These are phyloP conservation scores for Meriones psammophilus DNA, from an alignment of 2,797 vertebrate genomes.

Conservation along the genomic window DNA sequence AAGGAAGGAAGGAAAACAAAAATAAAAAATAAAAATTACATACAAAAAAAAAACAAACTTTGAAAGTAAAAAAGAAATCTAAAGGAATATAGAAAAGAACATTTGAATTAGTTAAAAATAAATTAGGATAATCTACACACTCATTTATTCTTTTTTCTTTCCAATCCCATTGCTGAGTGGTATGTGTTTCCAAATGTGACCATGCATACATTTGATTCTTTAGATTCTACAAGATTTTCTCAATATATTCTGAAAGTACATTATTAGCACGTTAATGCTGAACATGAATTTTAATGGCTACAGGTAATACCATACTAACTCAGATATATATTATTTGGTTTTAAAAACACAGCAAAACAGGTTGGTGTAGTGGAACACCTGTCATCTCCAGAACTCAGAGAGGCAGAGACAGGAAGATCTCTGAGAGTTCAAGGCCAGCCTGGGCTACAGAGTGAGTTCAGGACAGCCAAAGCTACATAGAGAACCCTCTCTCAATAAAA, in stretches of 20 bases:
- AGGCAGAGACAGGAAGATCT: too few species aligned
- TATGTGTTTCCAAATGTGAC: background rate
- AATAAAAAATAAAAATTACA: background rate
- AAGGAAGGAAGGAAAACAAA: background rate
- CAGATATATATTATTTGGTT: background rate
- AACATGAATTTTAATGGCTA: background rate
- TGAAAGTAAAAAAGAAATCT: too few species aligned
- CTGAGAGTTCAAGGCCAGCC: too few species aligned
- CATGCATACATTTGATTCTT: background rate
- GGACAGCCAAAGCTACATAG: too few species aligned
- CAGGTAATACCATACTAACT: background rate
- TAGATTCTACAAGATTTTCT: slow-evolving; percentile 41
- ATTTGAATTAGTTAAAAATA: background rate
- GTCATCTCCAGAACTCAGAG: too few species aligned
- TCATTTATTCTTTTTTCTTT: slow-evolving; percentile 8
- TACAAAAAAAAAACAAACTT: slow-evolving; percentile 20
- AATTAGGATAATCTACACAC: background rate
- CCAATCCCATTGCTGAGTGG: background rate
- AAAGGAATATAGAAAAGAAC: background rate
- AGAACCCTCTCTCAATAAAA: too few species aligned
- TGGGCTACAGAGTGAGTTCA: too few species aligned
- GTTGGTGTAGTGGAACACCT: too few species aligned
- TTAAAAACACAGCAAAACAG: too few species aligned
- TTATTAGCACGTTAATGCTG: background rate
- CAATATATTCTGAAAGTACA: background rate